Base-by-base conservation (phyloP, 2,797 vertebrate genomes). In the Leptodactylus fallax region DNA sequence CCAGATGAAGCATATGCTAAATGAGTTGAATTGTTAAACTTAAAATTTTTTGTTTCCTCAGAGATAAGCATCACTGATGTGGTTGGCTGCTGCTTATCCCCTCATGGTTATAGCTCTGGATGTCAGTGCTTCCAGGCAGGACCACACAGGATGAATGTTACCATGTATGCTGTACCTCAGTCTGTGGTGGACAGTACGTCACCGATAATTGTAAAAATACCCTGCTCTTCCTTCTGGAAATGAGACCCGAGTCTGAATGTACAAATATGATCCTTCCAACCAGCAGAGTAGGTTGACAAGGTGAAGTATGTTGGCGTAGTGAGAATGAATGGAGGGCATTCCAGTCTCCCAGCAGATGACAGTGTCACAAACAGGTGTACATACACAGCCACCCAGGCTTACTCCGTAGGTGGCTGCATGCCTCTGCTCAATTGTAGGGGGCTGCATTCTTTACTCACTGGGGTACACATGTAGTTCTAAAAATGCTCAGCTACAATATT, bases 341-440 rank as follows among this genome's bases (percentile, higher is more conserved):
- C 81, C 74, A 58, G 23, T 7, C 87, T 71, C 56, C 45, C 51
- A 79, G 47, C 72, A 83, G 79, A 87, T 87, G 71, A 74, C 71
- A 65, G 23, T 78, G 72, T 25, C n/a, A 56, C 53, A 19, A 72
- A 79, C 81, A 88, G 87, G 87, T 88, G 87, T 47, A 45, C 81
- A 51, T 47, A 67, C 21, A 47, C 21, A 55, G 81, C 80, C 81
- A 79, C 86, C 79, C 81, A 67, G 71, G 60, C 72, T 79, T n/a
- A 6, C 78, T 81, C 74, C 19, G 21, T 87, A 87, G 85, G 85
- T 87, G 85, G 85, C 67, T 72, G 56, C 79, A 87, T 72, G 27
- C 65, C 65, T 47, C 23, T 17, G 4, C 27, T 86, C 65, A 25
- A 21, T 79, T 69, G 45, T 69, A 56, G 47, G 8, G 25, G 27